phyloP scores from a whole-genome alignment of 1,140 invertebrate species.

The Wasmannia auropunctata region DNA sequence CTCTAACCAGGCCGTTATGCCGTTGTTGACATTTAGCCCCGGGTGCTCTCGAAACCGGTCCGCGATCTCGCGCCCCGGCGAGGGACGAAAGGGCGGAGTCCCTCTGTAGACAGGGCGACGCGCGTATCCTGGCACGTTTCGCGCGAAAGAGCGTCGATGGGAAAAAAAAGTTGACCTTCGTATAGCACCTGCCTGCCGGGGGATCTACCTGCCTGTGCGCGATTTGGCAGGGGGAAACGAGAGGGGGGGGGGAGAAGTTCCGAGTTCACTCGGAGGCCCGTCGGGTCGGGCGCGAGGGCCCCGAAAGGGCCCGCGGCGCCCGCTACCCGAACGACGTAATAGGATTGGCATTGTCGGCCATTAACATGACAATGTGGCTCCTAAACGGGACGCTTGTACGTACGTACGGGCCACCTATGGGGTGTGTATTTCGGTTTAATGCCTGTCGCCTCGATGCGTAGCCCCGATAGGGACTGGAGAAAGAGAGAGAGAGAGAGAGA shows the following conservation, averaged over 20 bases:
- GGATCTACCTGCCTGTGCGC: slow-evolving; percentile 41
- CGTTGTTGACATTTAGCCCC: slow-evolving; percentile 84
- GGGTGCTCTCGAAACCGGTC: slow-evolving; percentile 77
- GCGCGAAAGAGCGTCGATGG: slow-evolving; percentile 26
- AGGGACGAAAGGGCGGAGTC: slow-evolving; percentile 35
- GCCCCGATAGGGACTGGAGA: slow-evolving; percentile 68
- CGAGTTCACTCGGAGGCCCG: slow-evolving; percentile 7
- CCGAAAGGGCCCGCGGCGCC: slow-evolving; percentile 43
- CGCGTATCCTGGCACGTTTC: slow-evolving; percentile 3
- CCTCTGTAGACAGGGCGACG: slow-evolving; percentile 45
- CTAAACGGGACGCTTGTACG: slow-evolving; percentile 79
- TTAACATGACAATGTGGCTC: slow-evolving; percentile 81
- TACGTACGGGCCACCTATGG: slow-evolving; percentile 52
- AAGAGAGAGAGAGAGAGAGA: not conserved
- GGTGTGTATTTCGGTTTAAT: slow-evolving; percentile 70
- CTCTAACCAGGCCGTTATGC: slow-evolving; percentile 82
- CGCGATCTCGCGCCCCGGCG: slow-evolving; percentile 57
- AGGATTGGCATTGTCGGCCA: slow-evolving; percentile 79
- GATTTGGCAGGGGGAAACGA: not conserved
- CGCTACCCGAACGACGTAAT: slow-evolving; percentile 72
- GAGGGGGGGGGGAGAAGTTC: not conserved
- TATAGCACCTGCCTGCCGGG: slow-evolving; percentile 62
- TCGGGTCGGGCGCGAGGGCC: not conserved
- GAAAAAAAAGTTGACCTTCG: slow-evolving; percentile 73
- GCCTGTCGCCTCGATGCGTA: slow-evolving; percentile 74